Conservation (phyloP, 2,113 vertebrate genomes). For the Phainopepla nitens region DNA sequence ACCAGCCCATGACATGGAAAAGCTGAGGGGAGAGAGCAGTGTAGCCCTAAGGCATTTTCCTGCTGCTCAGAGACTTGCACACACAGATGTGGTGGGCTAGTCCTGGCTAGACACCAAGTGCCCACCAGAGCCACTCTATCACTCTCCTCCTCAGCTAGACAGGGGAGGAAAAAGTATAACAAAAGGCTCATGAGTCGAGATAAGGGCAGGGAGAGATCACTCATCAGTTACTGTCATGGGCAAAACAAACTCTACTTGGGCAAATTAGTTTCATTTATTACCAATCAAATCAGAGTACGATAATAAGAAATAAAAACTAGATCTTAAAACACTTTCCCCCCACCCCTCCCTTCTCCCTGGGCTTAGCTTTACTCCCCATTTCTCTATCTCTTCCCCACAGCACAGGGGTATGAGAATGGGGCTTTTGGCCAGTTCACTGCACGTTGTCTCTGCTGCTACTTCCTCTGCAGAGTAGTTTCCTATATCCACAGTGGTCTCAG, state of each 20-base stretch:
- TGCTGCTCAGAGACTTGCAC: neutral
- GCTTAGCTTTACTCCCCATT: neutral
- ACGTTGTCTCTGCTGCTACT: neutral
- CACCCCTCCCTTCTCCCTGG: neutral
- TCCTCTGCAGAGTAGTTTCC: neutral
- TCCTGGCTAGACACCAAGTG: neutral
- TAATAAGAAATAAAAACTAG: neutral
- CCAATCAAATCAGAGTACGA: neutral
- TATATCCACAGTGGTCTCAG: neutral
- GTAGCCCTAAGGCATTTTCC: neutral
- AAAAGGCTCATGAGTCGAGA: neutral
- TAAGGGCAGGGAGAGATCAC: neutral
- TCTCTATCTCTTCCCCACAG: neutral
- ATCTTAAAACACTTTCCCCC: neutral
- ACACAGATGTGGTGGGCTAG: neutral
- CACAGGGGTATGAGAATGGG: neutral
- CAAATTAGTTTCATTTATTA: neutral
- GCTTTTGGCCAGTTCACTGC: neutral
- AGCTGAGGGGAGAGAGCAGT: neutral
- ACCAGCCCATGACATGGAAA: neutral
- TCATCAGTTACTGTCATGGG: neutral
- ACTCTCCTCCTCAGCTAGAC: neutral
- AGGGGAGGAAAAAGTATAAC: neutral
- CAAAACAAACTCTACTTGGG: neutral
- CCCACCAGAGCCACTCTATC: neutral